Percentiles rank a stretch among this genome's conserved stretches.
phyloP scores from a whole-genome alignment of 2,888 invertebrate genomes.

The Poecilus cupreus region DNA sequence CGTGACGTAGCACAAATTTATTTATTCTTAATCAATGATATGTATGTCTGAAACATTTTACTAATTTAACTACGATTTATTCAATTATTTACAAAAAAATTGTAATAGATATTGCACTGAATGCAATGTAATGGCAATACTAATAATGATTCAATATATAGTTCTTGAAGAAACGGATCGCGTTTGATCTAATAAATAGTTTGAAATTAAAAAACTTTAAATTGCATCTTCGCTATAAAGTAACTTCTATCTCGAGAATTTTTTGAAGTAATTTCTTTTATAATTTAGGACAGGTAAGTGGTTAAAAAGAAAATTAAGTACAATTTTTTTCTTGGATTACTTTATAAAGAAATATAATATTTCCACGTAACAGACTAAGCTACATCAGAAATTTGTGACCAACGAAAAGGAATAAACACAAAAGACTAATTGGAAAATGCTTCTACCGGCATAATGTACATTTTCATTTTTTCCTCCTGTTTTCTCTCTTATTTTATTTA shows the following conservation, averaged over 20 bases:
- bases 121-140: too few species aligned
- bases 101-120: too few species aligned
- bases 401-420: background rate
- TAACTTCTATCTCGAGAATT: background rate
- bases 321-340: background rate
- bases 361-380: background rate
- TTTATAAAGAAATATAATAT: slow-evolving; percentile 11
- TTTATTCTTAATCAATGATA: too few species aligned
- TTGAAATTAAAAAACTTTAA: slow-evolving; percentile 17
- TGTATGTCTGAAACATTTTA: too few species aligned
- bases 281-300: background rate
- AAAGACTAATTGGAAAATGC: slow-evolving; percentile 8
- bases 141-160: background rate
- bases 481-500: too few species aligned
- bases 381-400: background rate
- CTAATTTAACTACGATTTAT: too few species aligned
- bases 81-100: too few species aligned
- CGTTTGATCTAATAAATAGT: background rate
- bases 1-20: too few species aligned
- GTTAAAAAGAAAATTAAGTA: background rate
- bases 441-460: background rate
- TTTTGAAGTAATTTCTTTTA: background rate
- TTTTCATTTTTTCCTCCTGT: background rate
- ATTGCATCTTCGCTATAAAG: background rate
- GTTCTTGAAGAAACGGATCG: too few species aligned